phyloP scores from a whole-genome alignment of 2,888 invertebrate species.

The Baccha elongata region DNA sequence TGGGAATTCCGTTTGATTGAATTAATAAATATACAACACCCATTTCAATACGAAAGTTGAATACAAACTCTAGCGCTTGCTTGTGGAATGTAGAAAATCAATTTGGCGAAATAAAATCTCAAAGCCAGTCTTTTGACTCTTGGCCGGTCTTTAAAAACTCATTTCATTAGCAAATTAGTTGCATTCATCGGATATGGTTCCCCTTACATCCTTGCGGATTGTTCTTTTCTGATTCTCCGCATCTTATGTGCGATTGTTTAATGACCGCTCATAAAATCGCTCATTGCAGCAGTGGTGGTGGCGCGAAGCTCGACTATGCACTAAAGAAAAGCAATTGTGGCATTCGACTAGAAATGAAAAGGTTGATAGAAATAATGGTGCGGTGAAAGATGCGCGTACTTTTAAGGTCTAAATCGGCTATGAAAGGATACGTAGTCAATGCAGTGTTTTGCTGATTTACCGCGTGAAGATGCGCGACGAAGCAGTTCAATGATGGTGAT shows the following conservation, averaged over 20 bases:
- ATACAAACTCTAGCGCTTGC: neutral
- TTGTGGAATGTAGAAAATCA: conserved; percentile 71
- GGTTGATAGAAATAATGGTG: conserved; percentile 62
- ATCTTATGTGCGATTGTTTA: conserved; percentile 51
- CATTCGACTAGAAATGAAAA: conserved; percentile 23
- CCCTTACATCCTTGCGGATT: conserved; percentile 3
- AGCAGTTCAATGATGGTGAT: conserved; percentile 19
- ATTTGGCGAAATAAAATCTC: conserved; percentile 42
- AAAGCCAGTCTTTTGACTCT: conserved; percentile 27
- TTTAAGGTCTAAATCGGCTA: conserved; percentile 25
- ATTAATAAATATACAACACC: conserved; percentile 69
- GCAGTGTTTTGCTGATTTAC: neutral
- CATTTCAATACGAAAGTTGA: neutral
- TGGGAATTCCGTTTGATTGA: conserved; percentile 69
- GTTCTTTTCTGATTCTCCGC: conserved; percentile 28
- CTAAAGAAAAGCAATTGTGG: too few relatives aligned
- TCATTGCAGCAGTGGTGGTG: conserved; percentile 6
- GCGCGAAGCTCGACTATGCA: neutral
- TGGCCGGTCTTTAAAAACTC: conserved; percentile 65
- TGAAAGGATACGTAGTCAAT: neutral
- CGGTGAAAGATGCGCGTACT: conserved; percentile 9
- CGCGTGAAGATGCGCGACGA: conserved; percentile 21
- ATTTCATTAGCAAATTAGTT: conserved; percentile 72
- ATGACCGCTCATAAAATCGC: conserved; percentile 64
- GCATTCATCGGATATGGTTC: conserved; percentile 65